Evolutionary conservation across 1,140 invertebrate genomes (phyloP).

Genomic region (Microplitis demolitor): DNA sequence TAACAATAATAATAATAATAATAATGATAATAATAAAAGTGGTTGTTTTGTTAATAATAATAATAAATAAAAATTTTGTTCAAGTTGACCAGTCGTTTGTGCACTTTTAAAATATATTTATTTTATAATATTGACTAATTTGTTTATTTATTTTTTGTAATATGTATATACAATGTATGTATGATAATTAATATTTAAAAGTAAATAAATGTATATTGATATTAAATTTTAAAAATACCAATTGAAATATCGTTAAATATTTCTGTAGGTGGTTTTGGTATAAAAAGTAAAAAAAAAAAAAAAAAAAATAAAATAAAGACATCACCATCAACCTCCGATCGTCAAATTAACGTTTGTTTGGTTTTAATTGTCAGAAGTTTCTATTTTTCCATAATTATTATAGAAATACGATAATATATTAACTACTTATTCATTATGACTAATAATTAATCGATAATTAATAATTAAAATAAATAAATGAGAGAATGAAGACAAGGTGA

Average conservation of each 20-base stretch:
- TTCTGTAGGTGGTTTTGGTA: background rate
- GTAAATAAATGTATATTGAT: too few relatives aligned
- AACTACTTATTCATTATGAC: conserved; percentile 37
- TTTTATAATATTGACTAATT: background rate
- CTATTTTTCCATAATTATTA: conserved; percentile 62
- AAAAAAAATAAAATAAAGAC: background rate
- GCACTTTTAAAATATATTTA: background rate
- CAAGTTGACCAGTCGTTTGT: background rate
- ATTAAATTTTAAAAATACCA: too few relatives aligned
- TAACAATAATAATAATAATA: too few relatives aligned
- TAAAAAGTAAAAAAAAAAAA: background rate
- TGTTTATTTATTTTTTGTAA: conserved; percentile 1
- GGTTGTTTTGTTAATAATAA: conserved; percentile 3
- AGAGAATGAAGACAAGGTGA: conserved; percentile 11
- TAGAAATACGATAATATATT: conserved; percentile 52
- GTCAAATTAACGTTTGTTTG: conserved; percentile 57
- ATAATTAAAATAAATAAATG: conserved; percentile 30
- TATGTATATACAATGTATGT: background rate
- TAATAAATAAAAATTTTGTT: background rate
- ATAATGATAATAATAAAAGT: background rate
- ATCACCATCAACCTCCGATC: conserved; percentile 35
- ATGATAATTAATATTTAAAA: too few relatives aligned
- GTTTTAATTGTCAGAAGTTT: conserved; percentile 62
- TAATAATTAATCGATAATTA: conserved; percentile 19
- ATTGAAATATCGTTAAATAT: background rate